Base-by-base conservation (phyloP, 2,113 vertebrate species). In the Talpa occidentalis region DNA sequence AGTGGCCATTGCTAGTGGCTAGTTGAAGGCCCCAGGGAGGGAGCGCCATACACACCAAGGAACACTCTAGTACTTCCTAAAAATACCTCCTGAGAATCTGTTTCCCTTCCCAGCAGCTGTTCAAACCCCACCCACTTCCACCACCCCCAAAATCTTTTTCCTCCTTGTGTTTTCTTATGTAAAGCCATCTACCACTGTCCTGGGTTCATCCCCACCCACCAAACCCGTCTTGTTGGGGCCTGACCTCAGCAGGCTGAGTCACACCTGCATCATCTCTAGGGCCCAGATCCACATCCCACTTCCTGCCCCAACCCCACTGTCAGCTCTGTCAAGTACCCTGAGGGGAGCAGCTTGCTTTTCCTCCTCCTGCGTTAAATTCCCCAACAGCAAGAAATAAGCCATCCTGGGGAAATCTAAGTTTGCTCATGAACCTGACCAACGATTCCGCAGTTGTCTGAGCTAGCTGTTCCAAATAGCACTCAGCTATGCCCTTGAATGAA, bases 231-330 rank as follows among this genome's bases (percentile, higher is more conserved):
- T 69, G 88, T 64, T 62, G 52, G 79, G 91, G 37, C 82, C 87
- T 97, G 96, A 94, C 82, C 89, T 95, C 93, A 70, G 73, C 64
- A 37, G 86, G 44, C 89, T 97, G 97, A 97, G 92, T 97, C 97
- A 97, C 66, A 56, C 32, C 49, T 35, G 85, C 67, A 44, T 94
- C 95, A 93, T 60, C 56, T 0, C 40, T 30, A 44, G 22, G 14
- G 28, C 73, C 12, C 62, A 93, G 64, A 62, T 67, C 54, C 22
- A 28, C 40, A 86, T 78, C 73, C 87, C 66, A 17, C 86, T 96
- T 97, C 96, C 21, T 16, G 90, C 3, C 79, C 49, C 82, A 42
- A 42, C 3, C 86, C 77, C 52, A 22, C 14, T 49, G 9, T 47
- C 47, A 78, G 40, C 72, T 60, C 70, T 21, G 3, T 4, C 35